Percentiles rank a stretch among this genome's conserved stretches.
Evolutionary conservation across 1,140 invertebrate genomes (phyloP).

Genomic region (Zeugodacus cucurbitae): DNA sequence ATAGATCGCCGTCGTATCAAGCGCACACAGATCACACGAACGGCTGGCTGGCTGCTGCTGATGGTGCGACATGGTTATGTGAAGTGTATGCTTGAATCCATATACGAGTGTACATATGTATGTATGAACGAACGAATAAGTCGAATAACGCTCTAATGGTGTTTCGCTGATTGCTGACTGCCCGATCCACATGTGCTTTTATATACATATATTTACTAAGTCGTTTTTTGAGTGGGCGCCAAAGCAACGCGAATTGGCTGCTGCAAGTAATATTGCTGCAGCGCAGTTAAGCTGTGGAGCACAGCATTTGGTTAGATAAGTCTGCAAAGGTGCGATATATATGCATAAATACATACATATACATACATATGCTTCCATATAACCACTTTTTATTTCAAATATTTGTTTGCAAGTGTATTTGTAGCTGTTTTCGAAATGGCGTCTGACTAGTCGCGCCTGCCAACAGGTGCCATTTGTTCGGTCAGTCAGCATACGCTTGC

Average conservation of each 20-base stretch:
- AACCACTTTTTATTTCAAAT: too few relatives aligned
- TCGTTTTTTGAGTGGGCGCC: slow-evolving; percentile 13
- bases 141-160: not conserved
- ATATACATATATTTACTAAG: not conserved
- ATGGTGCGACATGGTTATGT: not conserved
- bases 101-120: not conserved
- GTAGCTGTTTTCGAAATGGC: not conserved
- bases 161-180: not conserved
- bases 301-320: not conserved
- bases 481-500: not conserved
- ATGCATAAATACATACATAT: not conserved
- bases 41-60: not conserved
- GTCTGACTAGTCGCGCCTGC: not conserved
- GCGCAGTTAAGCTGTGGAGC: not conserved
- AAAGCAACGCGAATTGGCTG: not conserved
- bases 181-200: not conserved
- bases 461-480: not conserved
- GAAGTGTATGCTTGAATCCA: not conserved
- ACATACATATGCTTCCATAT: not conserved
- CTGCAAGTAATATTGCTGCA: not conserved
- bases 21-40: not conserved
- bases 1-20: slow-evolving; percentile 1
- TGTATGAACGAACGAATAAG: not conserved
- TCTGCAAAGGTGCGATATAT: not conserved
- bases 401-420: not conserved